Conservation (phyloP, 2,113 vertebrate genomes). For the Rhabdornis inornatus region DNA sequence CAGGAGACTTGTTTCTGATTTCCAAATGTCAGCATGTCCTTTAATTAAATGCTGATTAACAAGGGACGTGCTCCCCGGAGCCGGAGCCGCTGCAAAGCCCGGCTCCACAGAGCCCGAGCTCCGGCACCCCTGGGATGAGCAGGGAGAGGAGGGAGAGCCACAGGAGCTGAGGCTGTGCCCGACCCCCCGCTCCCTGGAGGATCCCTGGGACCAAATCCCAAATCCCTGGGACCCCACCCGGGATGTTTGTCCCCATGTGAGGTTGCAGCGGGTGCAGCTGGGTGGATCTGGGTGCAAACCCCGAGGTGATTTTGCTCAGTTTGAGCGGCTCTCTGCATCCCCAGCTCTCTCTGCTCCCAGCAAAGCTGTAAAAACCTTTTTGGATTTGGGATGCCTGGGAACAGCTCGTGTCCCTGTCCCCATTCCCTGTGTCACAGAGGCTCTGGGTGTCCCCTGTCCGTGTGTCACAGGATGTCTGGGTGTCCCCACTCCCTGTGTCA, state of each 20-base stretch:
- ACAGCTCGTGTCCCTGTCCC: background rate
- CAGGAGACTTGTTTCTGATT: constrained; percentile 63
- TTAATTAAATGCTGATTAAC: constrained; percentile 73
- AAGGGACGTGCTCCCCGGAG: constrained; percentile 39
- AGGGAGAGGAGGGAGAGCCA: background rate
- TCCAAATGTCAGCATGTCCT: constrained; percentile 72
- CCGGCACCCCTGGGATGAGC: background rate
- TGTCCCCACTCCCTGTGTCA: background rate
- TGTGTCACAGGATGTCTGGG: background rate
- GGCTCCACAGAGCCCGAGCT: background rate
- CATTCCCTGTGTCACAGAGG: background rate
- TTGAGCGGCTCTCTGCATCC: background rate
- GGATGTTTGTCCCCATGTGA: background rate
- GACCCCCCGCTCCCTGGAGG: fast-evolving
- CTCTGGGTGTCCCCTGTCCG: background rate
- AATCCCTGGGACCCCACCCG: too few species aligned
- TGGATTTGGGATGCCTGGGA: background rate
- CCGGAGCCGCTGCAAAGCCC: background rate
- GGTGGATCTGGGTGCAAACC: background rate
- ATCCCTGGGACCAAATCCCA: too few species aligned
- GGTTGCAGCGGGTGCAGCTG: too few species aligned
- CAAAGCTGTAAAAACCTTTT: background rate
- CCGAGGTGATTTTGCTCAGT: background rate
- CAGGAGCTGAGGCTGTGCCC: background rate
- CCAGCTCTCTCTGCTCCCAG: background rate